Conservation (phyloP, 2,113 vertebrate species). For the Pandion haliaetus region DNA sequence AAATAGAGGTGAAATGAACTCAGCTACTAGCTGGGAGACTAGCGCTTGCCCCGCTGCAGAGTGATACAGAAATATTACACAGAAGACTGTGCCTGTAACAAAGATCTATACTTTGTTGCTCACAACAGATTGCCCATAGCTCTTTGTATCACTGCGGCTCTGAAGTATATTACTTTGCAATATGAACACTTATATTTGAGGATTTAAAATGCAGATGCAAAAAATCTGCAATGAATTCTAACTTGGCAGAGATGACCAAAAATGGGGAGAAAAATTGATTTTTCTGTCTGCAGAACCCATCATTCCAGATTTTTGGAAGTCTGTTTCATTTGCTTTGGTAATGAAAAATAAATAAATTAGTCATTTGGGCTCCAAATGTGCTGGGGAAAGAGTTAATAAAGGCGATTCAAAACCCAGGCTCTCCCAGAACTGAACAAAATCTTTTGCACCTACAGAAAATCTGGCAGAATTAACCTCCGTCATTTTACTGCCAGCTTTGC, state of each 20-base stretch:
- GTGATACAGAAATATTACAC: not conserved
- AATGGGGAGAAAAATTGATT: not conserved
- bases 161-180: not conserved
- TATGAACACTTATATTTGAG: not conserved
- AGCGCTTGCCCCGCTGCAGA: not conserved
- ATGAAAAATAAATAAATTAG: not conserved
- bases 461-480: not conserved
- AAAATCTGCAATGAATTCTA: not conserved
- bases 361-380: not conserved
- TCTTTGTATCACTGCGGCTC: not conserved
- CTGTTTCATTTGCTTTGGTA: not conserved
- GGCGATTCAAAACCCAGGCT: not conserved
- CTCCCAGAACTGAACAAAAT: not conserved
- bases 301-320: not conserved
- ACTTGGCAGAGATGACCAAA: not conserved
- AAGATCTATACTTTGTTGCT: not conserved
- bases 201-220: conserved; percentile 22
- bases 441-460: not conserved
- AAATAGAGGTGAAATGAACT: conserved; percentile 44
- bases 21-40: not conserved
- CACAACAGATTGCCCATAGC: not conserved
- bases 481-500: not conserved
- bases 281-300: not conserved
- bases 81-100: not conserved
- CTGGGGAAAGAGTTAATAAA: not conserved